These are phyloP conservation scores for Tragopan temminckii DNA, from an alignment of 2,797 vertebrate species.

Conservation along the genomic window DNA sequence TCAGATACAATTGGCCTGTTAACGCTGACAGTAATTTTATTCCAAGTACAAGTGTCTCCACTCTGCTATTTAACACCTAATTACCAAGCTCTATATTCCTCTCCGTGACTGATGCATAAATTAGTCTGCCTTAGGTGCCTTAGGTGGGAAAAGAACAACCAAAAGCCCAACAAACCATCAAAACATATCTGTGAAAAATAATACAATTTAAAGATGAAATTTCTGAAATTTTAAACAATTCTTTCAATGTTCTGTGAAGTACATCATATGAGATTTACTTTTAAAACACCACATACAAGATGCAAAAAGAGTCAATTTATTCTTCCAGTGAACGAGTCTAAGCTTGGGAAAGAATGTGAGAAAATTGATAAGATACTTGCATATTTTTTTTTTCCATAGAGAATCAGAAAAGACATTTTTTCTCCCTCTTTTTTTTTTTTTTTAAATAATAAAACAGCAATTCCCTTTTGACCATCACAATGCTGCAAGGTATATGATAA, in stretches of 20 bases:
- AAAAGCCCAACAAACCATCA: background rate
- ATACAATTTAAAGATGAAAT: background rate
- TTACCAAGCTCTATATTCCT: background rate
- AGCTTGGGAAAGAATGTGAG: background rate
- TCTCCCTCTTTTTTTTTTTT: background rate
- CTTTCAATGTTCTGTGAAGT: background rate
- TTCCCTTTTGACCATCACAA: background rate
- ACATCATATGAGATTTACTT: background rate
- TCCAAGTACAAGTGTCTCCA: background rate
- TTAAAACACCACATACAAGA: background rate
- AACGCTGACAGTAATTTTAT: background rate
- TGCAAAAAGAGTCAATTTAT: background rate
- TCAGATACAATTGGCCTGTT: background rate
- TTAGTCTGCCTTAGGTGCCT: background rate
- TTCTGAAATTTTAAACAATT: background rate
- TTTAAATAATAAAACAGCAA: background rate
- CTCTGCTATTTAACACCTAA: accelerated
- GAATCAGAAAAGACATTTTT: background rate
- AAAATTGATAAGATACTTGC: background rate
- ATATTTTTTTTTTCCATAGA: accelerated
- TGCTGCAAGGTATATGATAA: background rate
- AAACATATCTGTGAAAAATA: background rate
- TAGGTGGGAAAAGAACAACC: no score
- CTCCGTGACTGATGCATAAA: background rate
- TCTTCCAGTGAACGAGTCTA: background rate